Base-by-base conservation (phyloP, 1,140 invertebrate genomes). In the Brachystomella parvula region DNA sequence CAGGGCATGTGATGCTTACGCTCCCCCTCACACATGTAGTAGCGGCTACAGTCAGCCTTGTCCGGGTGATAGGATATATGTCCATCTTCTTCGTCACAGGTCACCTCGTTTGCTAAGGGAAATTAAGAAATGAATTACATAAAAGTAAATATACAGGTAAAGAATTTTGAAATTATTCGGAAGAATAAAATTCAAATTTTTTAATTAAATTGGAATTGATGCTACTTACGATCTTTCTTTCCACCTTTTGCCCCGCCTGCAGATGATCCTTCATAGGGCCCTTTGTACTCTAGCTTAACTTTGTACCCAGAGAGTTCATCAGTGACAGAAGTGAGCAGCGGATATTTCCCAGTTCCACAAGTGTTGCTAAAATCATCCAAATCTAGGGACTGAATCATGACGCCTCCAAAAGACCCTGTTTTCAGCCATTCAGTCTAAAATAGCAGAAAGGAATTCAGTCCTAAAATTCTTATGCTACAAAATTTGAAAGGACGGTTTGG, bases 311-410 rank as follows among this genome's bases (percentile, higher is more conserved):
- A 83, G 1, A 96, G 79, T 75, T 94, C 90, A 72, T 91, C 87
- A 66, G 85, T 89, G 81, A 96, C 89, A 0, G 92, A 85, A 67
- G 85, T 90, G 32, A 96, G 85, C 32, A 98, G 79, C 0, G 94
- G 94, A 78, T 89, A 97, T 75, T 90, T 91, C 26, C 89, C 90
- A 49, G 85, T 86, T n/a, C 92, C 91, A 76, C 94, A 96, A 26
- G 83, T 83, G 26, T 92, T 93, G 66, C 83, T 81, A 80, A 96
- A 97, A 77, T 98, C 94, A 74, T 98, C 92, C 89, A 95, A 92
- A 75, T 96, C 93, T 17, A 94, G 83, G 1, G 92, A 94, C 94
- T 94, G 98, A 17, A 98, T 89, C 92, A 98, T 97, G 19, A 95
- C 91, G 29, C 96, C 96, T 57, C 93, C 93, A 73, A 95, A 93